A percentile compares a stretch with the other conserved stretches of the same genome.
Conservation (phyloP, 1,140 invertebrate genomes). For the Pseudomyrmex dendroicus region DNA sequence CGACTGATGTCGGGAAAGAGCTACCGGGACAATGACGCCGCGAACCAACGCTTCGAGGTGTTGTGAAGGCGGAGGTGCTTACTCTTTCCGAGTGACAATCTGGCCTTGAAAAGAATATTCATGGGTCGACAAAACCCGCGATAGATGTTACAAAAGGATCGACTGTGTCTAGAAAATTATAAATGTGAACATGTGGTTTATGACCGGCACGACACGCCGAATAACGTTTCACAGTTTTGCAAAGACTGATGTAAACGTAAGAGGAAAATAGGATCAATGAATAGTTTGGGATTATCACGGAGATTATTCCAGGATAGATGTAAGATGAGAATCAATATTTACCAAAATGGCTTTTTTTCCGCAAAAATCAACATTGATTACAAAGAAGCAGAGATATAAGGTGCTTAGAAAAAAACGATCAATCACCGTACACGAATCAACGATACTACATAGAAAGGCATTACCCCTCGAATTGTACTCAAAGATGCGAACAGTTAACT, state of each 20-base stretch:
- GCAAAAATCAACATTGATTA: background rate
- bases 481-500: background rate
- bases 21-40: conserved; percentile 43
- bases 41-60: conserved; percentile 66
- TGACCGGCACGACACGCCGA: background rate
- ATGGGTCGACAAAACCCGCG: background rate
- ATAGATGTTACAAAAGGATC: background rate
- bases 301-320: conserved; percentile 25
- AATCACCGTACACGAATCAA: conserved; percentile 1
- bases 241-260: background rate
- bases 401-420: background rate
- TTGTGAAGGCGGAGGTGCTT: conserved; percentile 59
- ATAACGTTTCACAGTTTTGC: background rate
- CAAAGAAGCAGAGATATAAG: background rate
- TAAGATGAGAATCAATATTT: conserved; percentile 12
- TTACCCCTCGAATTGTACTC: conserved; percentile 8
- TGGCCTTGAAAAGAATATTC: background rate
- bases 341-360: conserved; percentile 4
- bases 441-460: conserved; percentile 3
- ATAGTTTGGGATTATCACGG: background rate
- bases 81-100: background rate
- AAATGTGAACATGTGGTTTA: background rate
- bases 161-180: conserved; percentile 25
- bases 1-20: background rate
- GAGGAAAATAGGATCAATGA: background rate